Evolutionary conservation across 2,797 vertebrate species (phyloP).

Genomic region (Sebastes oblongus): DNA sequence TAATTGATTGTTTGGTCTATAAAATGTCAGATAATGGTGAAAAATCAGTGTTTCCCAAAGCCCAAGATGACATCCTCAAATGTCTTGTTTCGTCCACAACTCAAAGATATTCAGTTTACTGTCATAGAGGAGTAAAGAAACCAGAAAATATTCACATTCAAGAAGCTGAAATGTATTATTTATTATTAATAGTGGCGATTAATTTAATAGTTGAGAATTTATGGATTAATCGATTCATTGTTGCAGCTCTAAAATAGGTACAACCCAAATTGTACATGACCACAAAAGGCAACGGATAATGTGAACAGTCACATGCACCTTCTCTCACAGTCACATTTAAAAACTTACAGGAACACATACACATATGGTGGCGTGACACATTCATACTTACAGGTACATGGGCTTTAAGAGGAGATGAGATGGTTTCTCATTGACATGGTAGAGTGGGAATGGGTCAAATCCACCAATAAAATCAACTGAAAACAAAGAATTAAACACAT

Average conservation of each 20-base stretch:
- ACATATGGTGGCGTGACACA: constrained; percentile 23
- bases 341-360: not conserved
- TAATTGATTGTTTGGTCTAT: too few relatives aligned
- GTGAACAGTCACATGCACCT: not conserved
- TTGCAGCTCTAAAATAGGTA: not conserved
- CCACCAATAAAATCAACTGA: constrained; percentile 99
- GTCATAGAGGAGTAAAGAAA: too few relatives aligned
- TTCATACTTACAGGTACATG: constrained; percentile 89
- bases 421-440: constrained; percentile 97
- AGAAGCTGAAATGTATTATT: too few relatives aligned
- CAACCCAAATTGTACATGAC: not conserved
- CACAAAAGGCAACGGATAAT: not conserved
- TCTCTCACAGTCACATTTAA: not conserved
- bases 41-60: too few relatives aligned
- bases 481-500: constrained; percentile 87
- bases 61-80: too few relatives aligned
- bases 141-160: too few relatives aligned
- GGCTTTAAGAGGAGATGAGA: constrained; percentile 93
- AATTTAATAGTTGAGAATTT: not conserved
- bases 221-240: not conserved
- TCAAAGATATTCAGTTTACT: too few relatives aligned
- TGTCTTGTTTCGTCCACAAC: too few relatives aligned
- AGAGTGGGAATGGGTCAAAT: constrained; percentile 97
- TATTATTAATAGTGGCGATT: not conserved
- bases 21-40: not conserved